Conservation (phyloP, 2,888 invertebrate genomes). For the Cybosia mesomella region DNA sequence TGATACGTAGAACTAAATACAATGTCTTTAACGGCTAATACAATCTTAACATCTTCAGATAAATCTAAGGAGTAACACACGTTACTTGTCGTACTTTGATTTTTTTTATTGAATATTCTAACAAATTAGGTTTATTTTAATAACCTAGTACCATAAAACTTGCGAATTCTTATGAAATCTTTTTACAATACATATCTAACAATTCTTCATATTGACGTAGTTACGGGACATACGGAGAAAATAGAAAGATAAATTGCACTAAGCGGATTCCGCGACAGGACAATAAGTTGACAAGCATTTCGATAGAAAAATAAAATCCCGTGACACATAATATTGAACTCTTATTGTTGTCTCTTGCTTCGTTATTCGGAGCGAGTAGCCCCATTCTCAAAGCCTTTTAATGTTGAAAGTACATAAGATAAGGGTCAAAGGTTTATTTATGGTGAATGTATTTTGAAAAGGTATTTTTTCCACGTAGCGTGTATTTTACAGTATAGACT, state of each 20-base stretch:
- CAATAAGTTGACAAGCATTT: constrained; percentile 8
- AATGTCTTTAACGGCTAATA: no score
- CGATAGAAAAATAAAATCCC: constrained; percentile 21
- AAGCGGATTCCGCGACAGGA: not conserved
- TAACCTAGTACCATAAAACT: not conserved
- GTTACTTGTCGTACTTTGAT: not conserved
- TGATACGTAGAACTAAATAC: no score
- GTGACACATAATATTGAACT: constrained; percentile 7
- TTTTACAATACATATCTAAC: not conserved
- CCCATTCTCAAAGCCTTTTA: constrained; percentile 13
- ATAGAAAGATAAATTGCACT: not conserved
- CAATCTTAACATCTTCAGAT: not conserved
- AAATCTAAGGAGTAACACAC: not conserved
- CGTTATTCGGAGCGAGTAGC: not conserved
- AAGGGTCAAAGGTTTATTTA: constrained; percentile 9
- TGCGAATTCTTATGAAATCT: not conserved
- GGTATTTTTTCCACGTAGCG: not conserved
- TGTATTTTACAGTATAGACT: not conserved
- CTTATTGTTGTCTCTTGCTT: constrained; percentile 8
- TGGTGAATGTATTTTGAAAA: not conserved
- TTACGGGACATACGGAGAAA: not conserved
- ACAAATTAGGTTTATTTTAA: not conserved
- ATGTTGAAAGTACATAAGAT: constrained; percentile 3
- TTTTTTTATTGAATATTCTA: not conserved
- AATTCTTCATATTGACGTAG: not conserved